Evolutionary conservation across 2,888 invertebrate species (phyloP), one percentile per base, ranked within the genome.

Genomic region (Leistus spinibarbis): DNA sequence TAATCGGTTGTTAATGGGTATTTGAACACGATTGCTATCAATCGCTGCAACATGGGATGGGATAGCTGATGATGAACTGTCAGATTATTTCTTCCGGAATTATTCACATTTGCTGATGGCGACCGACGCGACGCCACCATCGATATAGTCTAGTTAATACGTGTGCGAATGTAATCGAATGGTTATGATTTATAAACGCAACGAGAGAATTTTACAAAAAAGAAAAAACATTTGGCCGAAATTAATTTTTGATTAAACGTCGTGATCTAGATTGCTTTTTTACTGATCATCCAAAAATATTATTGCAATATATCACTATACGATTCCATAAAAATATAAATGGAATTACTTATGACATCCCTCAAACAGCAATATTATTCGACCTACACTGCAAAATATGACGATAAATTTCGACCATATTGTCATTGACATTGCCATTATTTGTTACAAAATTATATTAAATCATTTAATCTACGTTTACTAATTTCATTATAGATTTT

Each of bases 51-150:
- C 40, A 40, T 40, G 10, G 13, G 13, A 40, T 40, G n/a, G n/a
- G n/a, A 40, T 40, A 40, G 40, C 10, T 54, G 54, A 54, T 54
- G 68, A 68, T 68, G 54, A 68, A 68, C 68, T 68, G 68, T 68
- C 68, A 54, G 68, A 68, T 68, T 68, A 68, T 68, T 68, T 68
- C 68, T 68, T 68, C 68, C 68, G 68, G 68, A 54, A 53, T 54
- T 27, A 23, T 68, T 23, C 68, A 68, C 68, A 68, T 68, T 54
- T 22, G 22, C 68, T 40, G 13, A 13, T 40, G 40, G 13, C 5
- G 40, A 3, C 20, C 65, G 65, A n/a, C 65, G 24, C 10, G 17
- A 22, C 16, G 54, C 54, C 60, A 60, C 20, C 19, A 20, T 60
- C 60, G 60, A 10, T 60, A 60, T 40, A 40, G 7, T 40, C 40